Conservation (phyloP, 2,113 vertebrate species). For the Apus apus region DNA sequence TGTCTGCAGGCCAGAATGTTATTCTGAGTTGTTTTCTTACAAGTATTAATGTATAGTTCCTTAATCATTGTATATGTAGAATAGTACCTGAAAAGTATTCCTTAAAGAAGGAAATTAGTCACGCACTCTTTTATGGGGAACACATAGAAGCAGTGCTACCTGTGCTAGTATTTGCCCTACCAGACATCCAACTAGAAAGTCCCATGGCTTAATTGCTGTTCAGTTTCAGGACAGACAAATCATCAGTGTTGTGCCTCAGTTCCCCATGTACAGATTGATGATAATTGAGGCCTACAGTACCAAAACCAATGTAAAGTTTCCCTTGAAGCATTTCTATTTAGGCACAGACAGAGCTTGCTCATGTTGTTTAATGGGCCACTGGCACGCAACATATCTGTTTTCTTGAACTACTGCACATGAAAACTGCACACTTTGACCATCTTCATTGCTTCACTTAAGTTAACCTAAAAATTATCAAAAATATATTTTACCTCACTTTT, state of each 20-base stretch:
- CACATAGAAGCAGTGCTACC: background rate
- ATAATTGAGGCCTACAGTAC: background rate
- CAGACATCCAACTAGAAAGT: background rate
- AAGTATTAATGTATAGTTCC: background rate
- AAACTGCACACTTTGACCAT: background rate
- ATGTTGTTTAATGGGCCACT: background rate
- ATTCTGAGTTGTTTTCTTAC: background rate
- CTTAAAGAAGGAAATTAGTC: background rate
- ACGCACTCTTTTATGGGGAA: background rate
- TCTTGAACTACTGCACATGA: background rate
- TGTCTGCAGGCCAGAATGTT: background rate
- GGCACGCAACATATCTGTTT: background rate
- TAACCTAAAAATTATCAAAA: background rate
- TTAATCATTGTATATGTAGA: background rate
- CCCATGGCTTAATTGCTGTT: background rate
- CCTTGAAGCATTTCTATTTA: background rate
- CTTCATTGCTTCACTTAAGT: background rate
- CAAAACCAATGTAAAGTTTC: background rate
- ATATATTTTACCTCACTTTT: background rate
- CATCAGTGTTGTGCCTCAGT: background rate
- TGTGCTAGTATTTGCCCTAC: background rate
- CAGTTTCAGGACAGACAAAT: background rate
- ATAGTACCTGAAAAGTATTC: background rate
- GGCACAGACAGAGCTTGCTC: background rate
- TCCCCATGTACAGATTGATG: background rate